Evolutionary conservation across 2,888 invertebrate genomes (phyloP).

Genomic region (Leptarthrus brevirostris): DNA sequence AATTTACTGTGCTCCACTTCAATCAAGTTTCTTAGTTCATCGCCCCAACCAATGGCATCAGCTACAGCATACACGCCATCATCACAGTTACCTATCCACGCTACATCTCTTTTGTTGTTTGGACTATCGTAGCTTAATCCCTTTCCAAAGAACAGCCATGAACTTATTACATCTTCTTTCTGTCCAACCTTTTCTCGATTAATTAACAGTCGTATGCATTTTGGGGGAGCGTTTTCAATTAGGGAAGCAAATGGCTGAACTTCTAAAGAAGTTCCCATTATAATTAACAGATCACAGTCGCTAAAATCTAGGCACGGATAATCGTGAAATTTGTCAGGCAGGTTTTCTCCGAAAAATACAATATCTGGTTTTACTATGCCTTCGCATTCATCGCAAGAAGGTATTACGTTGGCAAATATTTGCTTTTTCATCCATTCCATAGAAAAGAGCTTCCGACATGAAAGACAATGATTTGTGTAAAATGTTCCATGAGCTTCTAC

Average conservation of each 20-base stretch:
- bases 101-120: constrained; percentile 77
- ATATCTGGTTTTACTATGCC: constrained; percentile 94
- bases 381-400: constrained; percentile 80
- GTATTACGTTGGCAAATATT: constrained; percentile 79
- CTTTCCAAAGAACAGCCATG: constrained; percentile 65
- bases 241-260: constrained; percentile 96
- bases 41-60: constrained; percentile 82
- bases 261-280: constrained; percentile 94
- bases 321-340: constrained; percentile 82
- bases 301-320: constrained; percentile 80
- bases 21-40: constrained; percentile 73
- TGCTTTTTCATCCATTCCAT: constrained; percentile 89
- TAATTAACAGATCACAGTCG: constrained; percentile 89
- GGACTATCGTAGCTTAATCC: constrained; percentile 78
- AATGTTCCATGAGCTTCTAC: constrained; percentile 97
- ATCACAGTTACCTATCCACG: constrained; percentile 85
- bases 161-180: constrained; percentile 61
- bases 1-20: constrained; percentile 71
- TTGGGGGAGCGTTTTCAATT: constrained; percentile 77
- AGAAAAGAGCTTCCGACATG: constrained; percentile 78
- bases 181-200: constrained; percentile 83
- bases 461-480: constrained; percentile 85
- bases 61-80: constrained; percentile 80
- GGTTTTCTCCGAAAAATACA: constrained; percentile 93
- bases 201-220: constrained; percentile 85